phyloP scores from a whole-genome alignment of 2,113 vertebrate species.

The Urocynchramus pylzowi region DNA sequence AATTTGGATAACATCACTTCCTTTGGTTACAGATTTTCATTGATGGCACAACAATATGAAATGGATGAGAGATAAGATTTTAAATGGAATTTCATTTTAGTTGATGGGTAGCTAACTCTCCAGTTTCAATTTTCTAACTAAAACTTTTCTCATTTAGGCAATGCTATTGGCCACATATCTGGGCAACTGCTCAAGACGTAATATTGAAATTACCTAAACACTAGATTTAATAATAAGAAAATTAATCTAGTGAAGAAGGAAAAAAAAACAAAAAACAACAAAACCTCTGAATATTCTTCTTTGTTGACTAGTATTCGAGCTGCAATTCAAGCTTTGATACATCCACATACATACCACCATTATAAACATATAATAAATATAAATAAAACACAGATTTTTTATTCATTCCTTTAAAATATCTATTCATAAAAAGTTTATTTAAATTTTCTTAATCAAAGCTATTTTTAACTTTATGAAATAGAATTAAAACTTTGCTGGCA shows the following conservation, averaged over 20 bases:
- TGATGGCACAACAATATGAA: not conserved
- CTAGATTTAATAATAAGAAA: not conserved
- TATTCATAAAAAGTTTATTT: not conserved
- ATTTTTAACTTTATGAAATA: not conserved
- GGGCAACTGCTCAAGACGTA: not conserved
- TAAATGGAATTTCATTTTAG: not conserved
- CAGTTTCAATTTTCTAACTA: not conserved
- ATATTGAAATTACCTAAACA: not conserved
- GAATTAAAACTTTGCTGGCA: not conserved
- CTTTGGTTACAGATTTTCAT: not conserved
- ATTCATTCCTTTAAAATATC: not conserved
- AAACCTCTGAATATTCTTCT: not conserved
- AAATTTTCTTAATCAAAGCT: not conserved
- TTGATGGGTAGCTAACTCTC: not conserved
- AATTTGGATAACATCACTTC: not conserved
- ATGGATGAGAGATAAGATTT: not conserved
- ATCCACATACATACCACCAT: fast-evolving
- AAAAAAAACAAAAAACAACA: no score
- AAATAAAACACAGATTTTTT: not conserved
- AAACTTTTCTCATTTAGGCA: not conserved
- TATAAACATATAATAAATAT: not conserved
- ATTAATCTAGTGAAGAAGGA: not conserved
- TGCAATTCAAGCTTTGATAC: not conserved
- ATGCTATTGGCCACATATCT: not conserved
- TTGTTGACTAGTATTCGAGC: not conserved